Evolutionary conservation across 2,113 vertebrate species (phyloP), one percentile per base, ranked within the genome.

Genomic region (Ageneiosus marmoratus): DNA sequence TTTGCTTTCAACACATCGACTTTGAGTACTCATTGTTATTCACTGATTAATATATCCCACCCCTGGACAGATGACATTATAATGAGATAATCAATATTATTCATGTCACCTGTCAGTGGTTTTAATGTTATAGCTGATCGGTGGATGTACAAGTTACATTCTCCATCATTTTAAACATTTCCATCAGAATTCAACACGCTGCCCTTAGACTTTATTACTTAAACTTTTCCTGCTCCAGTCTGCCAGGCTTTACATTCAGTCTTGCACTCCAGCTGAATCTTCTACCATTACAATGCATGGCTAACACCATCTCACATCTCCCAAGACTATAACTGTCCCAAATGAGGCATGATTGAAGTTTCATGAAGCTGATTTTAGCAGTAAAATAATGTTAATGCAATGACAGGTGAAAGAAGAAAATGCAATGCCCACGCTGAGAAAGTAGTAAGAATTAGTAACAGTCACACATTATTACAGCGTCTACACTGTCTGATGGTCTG

Each of bases 351-450:
- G 74, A 72, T 16, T 79, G 80, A 84, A 60, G 34, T 86, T 74
- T 79, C 70, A 78, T 22, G 48, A 80, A 82, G 79, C 77, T 83
- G 86, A 37, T 22, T 78, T 69, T 67, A 63, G 75, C 50, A 77
- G 55, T 84, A 81, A 86, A 82, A 85, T 73, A n/a, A 77, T 76
- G 81, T 83, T 81, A 80, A 83, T 77, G 48, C 60, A 58, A 69
- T 63, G 50, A 79, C 55, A 60, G 37, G 32, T 81, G 56, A 78
- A 65, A 88, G 56, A 24, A 73, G 37, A 56, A 67, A 56, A 81
- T 76, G 32, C 70, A 70, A n/a, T 69, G 37, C 65, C 77, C 73
- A 70, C 55, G 8, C 62, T 55, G 48, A 6, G 51, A 74, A 85
- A 83, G 73, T 60, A 37, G 62, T 58, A 16, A 10, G 29, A 81